Conservation (phyloP, 2,888 invertebrate genomes). For the Cybosia mesomella region DNA sequence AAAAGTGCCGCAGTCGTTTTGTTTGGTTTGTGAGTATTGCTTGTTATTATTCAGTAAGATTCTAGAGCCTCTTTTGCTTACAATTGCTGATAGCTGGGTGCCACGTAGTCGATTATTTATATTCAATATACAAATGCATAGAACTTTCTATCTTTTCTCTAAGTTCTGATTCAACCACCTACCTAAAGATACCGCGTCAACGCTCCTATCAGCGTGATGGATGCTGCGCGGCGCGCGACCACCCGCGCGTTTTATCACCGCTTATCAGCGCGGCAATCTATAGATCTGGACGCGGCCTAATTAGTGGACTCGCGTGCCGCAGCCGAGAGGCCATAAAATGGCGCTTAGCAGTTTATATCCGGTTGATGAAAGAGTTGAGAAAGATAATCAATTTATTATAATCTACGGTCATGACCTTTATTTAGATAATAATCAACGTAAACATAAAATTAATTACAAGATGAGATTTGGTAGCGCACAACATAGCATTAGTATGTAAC, state of each 20-base stretch:
- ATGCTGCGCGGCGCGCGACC: slow-evolving; percentile 50
- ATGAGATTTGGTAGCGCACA: background rate
- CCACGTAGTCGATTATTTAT: background rate
- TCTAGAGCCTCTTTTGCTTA: no score
- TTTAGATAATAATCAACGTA: background rate
- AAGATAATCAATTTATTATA: background rate
- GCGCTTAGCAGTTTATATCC: slow-evolving; percentile 36
- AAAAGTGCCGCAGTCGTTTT: no score
- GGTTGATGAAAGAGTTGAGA: slow-evolving; percentile 3
- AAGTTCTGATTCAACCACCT: background rate
- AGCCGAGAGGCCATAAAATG: slow-evolving; percentile 54
- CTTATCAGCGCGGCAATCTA: slow-evolving; percentile 63
- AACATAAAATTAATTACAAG: background rate
- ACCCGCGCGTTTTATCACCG: slow-evolving; percentile 60
- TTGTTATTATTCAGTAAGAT: no score
- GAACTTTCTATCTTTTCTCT: background rate
- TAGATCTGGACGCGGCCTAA: slow-evolving; percentile 70
- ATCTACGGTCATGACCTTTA: background rate
- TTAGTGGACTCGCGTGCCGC: slow-evolving; percentile 73
- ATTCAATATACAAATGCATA: background rate
- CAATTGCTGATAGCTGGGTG: background rate
- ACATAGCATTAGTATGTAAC: no score
- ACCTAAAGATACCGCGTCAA: slow-evolving; percentile 18
- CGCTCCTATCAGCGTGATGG: slow-evolving; percentile 41
- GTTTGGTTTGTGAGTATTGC: no score